A percentile compares a stretch with the other conserved stretches of the same genome.
These are phyloP conservation scores for Hemicentrotus pulcherrimus DNA, from an alignment of 35 echinoderm and acorn worm species.

Conservation along the genomic window DNA sequence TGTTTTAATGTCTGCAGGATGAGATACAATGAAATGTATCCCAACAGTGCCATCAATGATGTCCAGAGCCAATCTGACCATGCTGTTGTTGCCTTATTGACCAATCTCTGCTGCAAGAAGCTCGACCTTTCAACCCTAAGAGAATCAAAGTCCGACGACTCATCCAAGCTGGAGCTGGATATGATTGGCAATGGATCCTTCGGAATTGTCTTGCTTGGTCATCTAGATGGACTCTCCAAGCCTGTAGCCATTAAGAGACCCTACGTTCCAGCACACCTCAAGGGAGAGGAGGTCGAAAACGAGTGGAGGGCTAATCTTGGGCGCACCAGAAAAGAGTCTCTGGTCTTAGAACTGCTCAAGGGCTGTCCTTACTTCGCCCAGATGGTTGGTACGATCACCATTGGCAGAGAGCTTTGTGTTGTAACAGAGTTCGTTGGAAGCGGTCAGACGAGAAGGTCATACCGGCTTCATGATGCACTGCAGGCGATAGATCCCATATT, in stretches of 20 bases:
- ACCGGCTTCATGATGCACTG: background rate
- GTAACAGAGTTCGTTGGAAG: conserved; percentile 9
- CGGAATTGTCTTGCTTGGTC: background rate
- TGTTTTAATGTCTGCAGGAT: too few species aligned
- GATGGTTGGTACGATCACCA: background rate
- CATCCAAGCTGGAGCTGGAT: background rate
- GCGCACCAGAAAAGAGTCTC: background rate
- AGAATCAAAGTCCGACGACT: background rate
- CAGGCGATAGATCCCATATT: background rate
- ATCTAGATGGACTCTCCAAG: background rate
- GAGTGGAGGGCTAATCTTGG: background rate
- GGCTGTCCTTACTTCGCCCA: background rate
- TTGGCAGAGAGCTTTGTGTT: background rate
- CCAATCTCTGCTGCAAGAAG: background rate
- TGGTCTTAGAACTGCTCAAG: background rate
- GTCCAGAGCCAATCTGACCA: too few species aligned
- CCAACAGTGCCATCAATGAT: too few species aligned
- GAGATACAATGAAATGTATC: too few species aligned
- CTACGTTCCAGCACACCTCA: background rate
- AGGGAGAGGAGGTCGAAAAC: background rate
- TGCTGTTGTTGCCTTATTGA: too few species aligned
- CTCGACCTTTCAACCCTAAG: background rate
- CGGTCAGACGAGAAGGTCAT: background rate
- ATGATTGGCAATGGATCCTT: background rate
- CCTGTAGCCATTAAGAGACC: background rate